phyloP scores from a whole-genome alignment of 2,797 vertebrate genomes.

The Catamblyrhynchus diadema region DNA sequence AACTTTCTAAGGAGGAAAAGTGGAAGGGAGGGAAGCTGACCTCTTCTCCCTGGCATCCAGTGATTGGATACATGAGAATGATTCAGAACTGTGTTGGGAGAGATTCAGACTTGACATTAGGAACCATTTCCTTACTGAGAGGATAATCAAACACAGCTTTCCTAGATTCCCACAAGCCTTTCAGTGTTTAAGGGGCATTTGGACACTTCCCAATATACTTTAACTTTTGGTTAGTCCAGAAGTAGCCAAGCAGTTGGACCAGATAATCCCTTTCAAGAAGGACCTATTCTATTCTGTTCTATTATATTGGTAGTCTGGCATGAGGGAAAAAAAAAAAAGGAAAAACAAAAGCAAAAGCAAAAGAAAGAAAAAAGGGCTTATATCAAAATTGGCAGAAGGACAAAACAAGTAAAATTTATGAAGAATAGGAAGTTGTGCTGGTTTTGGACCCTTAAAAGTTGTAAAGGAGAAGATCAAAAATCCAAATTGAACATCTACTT shows the following conservation, averaged over 20 bases:
- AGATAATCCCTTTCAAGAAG: background rate
- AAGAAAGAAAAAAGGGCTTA: accelerated
- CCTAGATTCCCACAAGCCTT: background rate
- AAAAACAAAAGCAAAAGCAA: accelerated
- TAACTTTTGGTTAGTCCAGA: background rate
- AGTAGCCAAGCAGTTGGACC: background rate
- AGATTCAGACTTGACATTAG: background rate
- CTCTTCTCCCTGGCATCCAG: background rate
- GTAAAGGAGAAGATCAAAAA: background rate
- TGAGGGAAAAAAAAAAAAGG: background rate
- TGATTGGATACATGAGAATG: accelerated
- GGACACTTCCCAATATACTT: background rate
- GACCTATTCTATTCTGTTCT: background rate
- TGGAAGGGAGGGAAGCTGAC: background rate
- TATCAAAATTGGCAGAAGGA: background rate
- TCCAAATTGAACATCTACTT: background rate
- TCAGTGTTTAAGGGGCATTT: background rate
- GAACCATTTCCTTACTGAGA: background rate
- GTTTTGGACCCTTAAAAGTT: background rate
- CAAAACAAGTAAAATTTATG: background rate
- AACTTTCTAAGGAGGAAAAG: background rate
- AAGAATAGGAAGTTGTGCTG: background rate
- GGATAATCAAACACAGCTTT: background rate
- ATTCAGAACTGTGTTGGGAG: background rate
- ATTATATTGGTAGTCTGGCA: background rate